These are phyloP conservation scores for Labia minor DNA, from an alignment of 2,888 invertebrate species.

Conservation along the genomic window DNA sequence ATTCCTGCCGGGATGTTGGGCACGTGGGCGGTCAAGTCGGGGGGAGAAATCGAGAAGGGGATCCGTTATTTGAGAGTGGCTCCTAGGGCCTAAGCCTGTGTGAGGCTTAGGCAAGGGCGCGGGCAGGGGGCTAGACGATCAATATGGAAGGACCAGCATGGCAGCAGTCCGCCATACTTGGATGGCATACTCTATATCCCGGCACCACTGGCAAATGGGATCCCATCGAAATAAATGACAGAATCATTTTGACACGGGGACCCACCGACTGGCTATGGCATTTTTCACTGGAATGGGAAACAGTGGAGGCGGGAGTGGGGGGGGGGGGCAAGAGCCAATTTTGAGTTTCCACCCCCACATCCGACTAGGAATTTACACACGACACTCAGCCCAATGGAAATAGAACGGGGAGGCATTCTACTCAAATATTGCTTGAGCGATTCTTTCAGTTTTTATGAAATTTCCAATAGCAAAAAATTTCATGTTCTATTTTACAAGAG, in stretches of 20 bases:
- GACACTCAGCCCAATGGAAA: neutral
- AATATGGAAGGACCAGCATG: neutral
- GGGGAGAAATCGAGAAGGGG: neutral
- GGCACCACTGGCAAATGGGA: neutral
- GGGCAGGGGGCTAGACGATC: neutral
- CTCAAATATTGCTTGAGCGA: neutral
- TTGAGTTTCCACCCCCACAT: neutral
- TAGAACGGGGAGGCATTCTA: neutral
- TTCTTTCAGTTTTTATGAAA: neutral
- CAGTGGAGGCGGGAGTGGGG: neutral
- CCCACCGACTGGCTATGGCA: neutral
- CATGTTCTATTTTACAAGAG: no score
- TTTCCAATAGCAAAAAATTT: no score
- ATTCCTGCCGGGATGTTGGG: neutral
- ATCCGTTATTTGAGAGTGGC: neutral
- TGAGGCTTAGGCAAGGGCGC: neutral
- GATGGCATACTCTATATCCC: neutral
- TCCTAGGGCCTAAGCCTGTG: neutral
- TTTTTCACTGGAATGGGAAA: neutral
- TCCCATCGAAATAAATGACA: neutral
- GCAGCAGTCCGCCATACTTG: neutral
- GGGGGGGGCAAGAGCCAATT: neutral
- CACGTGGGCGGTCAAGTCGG: neutral
- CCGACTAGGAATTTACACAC: neutral
- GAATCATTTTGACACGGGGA: neutral